A percentile compares a stretch with the other conserved stretches of the same genome.
These are phyloP conservation scores for Drosophila mayaguana DNA, from an alignment of 2,888 invertebrate genomes.

Conservation along the genomic window DNA sequence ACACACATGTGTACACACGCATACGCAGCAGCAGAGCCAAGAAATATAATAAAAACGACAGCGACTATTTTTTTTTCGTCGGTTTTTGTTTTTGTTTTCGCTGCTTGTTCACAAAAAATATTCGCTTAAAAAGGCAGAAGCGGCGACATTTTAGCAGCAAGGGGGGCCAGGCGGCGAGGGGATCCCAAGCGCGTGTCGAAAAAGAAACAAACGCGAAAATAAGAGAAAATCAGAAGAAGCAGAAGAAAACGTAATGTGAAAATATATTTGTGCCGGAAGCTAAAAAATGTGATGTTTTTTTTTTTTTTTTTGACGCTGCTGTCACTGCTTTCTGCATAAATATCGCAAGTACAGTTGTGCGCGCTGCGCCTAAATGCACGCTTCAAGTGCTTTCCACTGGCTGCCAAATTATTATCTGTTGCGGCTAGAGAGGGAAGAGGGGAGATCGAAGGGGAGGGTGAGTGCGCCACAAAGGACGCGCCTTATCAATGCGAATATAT, in stretches of 20 bases:
- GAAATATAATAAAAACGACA: constrained; percentile 76
- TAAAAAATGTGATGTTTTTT: constrained; percentile 66
- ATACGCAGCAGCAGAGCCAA: constrained; percentile 37
- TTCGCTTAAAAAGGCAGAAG: constrained; percentile 53
- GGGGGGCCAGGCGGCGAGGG: neutral
- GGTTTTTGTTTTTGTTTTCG: constrained; percentile 28
- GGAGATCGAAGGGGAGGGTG: too few relatives aligned
- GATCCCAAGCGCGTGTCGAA: constrained; percentile 36
- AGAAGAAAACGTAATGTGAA: constrained; percentile 65
- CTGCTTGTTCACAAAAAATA: constrained; percentile 58
- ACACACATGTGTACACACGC: constrained; percentile 3
- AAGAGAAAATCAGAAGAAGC: constrained; percentile 29
- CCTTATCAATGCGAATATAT: constrained; percentile 17
- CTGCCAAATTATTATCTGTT: constrained; percentile 14
- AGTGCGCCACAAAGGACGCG: neutral
- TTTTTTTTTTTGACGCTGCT: constrained; percentile 48
- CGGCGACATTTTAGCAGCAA: constrained; percentile 9
- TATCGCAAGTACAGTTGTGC: constrained; percentile 51
- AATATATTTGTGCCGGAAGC: constrained; percentile 77
- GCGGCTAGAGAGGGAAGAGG: too few relatives aligned
- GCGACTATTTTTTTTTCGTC: constrained; percentile 41
- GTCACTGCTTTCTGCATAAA: neutral
- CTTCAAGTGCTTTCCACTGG: constrained; percentile 14
- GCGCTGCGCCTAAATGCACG: constrained; percentile 29
- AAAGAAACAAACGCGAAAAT: constrained; percentile 39